These are phyloP conservation scores for Leucophenga montana DNA, from an alignment of 2,888 invertebrate genomes.

Conservation along the genomic window DNA sequence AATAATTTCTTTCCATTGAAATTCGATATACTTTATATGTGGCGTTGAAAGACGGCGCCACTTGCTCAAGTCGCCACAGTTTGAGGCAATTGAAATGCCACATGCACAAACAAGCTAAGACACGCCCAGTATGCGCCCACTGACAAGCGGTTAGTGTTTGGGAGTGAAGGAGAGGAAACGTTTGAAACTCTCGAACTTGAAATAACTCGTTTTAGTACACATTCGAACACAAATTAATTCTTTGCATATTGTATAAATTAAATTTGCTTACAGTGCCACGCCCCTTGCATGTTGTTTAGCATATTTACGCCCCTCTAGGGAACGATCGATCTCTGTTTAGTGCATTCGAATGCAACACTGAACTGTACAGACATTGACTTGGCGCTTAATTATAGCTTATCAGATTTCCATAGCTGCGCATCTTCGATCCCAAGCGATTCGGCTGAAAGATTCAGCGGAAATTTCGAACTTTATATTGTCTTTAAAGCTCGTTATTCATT, in stretches of 20 bases:
- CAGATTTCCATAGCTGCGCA: constrained; percentile 68
- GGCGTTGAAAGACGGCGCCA: constrained; percentile 4
- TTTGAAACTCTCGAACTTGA: not conserved
- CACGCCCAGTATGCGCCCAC: constrained; percentile 20
- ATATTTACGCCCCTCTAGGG: constrained; percentile 64
- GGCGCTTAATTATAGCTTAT: constrained; percentile 70
- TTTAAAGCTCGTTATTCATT: constrained; percentile 64
- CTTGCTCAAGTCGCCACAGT: constrained; percentile 4
- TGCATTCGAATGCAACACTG: not conserved
- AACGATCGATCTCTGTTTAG: not conserved
- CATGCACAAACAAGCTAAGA: constrained; percentile 22
- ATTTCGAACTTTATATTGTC: not conserved
- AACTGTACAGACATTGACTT: constrained; percentile 31
- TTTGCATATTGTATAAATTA: constrained; percentile 70
- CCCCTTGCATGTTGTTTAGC: constrained; percentile 71
- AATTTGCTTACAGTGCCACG: constrained; percentile 68
- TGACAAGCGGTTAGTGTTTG: not conserved
- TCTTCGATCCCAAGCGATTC: constrained; percentile 34
- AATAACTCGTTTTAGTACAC: constrained; percentile 6
- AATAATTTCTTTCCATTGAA: constrained; percentile 4
- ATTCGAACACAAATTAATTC: constrained; percentile 59
- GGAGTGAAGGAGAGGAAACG: constrained; percentile 25
- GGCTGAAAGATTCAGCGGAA: not conserved
- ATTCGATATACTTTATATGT: no score
- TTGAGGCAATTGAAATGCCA: constrained; percentile 16